Percentiles rank a stretch among this genome's conserved stretches.
Evolutionary conservation across 2,113 vertebrate species (phyloP).

Genomic region (Irena cyanogastra): DNA sequence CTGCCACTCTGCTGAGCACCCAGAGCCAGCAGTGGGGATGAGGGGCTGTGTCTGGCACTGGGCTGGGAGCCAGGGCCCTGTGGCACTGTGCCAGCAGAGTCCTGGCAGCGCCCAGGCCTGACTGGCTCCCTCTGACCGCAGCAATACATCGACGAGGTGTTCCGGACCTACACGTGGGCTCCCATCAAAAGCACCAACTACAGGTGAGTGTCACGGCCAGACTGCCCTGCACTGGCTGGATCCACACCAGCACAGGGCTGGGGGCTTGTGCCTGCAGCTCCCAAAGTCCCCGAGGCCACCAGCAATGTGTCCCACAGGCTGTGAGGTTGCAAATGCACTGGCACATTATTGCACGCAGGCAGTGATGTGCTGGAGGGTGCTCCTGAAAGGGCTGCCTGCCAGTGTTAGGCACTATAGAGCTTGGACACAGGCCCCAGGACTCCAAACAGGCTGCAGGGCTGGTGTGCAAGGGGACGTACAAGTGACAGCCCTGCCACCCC

Average conservation of each 20-base stretch:
- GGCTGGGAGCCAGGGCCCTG: not conserved
- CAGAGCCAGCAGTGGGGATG: rapidly evolving
- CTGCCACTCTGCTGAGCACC: rapidly evolving
- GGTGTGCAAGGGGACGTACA: rapidly evolving
- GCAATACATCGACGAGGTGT: conserved; percentile 92
- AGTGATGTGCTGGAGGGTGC: not conserved
- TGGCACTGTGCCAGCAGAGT: not conserved
- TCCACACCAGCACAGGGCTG: not conserved
- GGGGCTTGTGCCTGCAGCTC: not conserved
- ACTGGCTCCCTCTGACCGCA: conserved; percentile 60
- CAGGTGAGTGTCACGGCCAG: conserved; percentile 74
- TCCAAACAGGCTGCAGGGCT: not conserved
- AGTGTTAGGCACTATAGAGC: rapidly evolving
- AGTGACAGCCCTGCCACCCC: not conserved
- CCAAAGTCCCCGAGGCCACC: rapidly evolving
- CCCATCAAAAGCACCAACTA: conserved; percentile 95
- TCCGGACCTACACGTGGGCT: conserved; percentile 92
- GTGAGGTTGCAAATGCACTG: rapidly evolving
- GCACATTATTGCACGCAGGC: not conserved
- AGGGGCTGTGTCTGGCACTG: not conserved
- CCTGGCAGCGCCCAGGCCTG: not conserved
- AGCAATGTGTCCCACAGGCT: rapidly evolving
- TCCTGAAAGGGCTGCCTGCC: not conserved
- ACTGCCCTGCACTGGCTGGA: rapidly evolving
- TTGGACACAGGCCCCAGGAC: not conserved